A percentile compares a stretch with the other conserved stretches of the same genome.
These are phyloP conservation scores for Dioctria rufipes DNA, from an alignment of 2,888 invertebrate species.

Conservation along the genomic window DNA sequence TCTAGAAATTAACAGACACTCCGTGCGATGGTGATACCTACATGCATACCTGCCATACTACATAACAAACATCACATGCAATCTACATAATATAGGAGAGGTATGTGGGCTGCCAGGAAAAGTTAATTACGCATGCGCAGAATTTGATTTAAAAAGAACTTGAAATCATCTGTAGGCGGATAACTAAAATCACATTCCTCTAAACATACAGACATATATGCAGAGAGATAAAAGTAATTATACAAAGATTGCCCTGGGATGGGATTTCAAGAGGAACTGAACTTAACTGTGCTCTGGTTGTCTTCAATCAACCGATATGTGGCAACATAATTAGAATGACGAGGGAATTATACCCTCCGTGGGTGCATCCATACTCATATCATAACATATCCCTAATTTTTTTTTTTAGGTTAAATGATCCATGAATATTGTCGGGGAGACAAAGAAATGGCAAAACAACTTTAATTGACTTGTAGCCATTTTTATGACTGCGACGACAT, in stretches of 20 bases:
- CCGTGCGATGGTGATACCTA: neutral
- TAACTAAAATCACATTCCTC: neutral
- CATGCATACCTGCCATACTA: neutral
- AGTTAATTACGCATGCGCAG: conserved; percentile 45
- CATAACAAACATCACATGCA: conserved; percentile 8
- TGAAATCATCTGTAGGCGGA: conserved; percentile 19
- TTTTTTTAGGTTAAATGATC: conserved; percentile 26
- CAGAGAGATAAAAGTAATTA: conserved; percentile 21
- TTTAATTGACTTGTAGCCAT: conserved; percentile 18
- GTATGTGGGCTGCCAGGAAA: conserved; percentile 25
- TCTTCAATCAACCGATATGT: neutral
- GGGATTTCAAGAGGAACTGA: conserved; percentile 3
- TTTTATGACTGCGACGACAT: too few species aligned
- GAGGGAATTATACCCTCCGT: conserved; percentile 16
- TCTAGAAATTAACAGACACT: neutral
- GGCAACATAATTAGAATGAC: conserved; percentile 1
- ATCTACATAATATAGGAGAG: neutral
- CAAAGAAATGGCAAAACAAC: neutral
- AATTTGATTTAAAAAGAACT: conserved; percentile 26
- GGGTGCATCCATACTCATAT: conserved; percentile 7
- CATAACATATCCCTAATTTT: conserved; percentile 19
- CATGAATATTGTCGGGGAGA: conserved; percentile 25
- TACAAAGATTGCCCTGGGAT: neutral
- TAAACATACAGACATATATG: neutral
- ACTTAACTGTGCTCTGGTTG: conserved; percentile 11